phyloP scores from a whole-genome alignment of 1,140 invertebrate species.

The Colletes gigas region DNA sequence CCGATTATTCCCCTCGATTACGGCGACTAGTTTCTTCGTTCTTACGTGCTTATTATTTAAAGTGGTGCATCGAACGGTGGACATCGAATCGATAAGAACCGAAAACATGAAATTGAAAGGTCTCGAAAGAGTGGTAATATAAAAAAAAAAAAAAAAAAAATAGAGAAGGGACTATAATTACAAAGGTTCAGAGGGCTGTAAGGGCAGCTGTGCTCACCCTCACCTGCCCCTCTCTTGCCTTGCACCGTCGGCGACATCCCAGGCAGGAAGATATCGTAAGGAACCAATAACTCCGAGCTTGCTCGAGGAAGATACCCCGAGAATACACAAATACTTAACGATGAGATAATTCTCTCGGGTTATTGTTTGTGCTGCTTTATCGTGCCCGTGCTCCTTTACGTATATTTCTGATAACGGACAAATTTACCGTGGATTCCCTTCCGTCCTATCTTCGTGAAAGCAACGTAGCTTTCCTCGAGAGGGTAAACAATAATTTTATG shows the following conservation, averaged over 20 bases:
- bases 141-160: neutral
- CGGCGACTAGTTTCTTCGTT: neutral
- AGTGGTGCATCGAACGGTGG: neutral
- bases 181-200: constrained; percentile 35
- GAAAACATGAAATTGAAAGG: constrained; percentile 32
- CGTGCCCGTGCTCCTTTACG: neutral
- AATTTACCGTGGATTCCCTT: constrained; percentile 22
- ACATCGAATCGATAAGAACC: neutral
- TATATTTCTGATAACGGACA: constrained; percentile 49
- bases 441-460: neutral
- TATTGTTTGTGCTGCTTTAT: constrained; percentile 54
- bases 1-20: neutral
- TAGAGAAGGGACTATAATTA: constrained; percentile 45
- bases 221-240: constrained; percentile 54
- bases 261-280: constrained; percentile 35
- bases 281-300: constrained; percentile 34
- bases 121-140: neutral
- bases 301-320: constrained; percentile 25
- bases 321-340: constrained; percentile 45
- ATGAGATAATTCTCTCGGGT: constrained; percentile 27
- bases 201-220: constrained; percentile 63
- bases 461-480: neutral
- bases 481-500: constrained; percentile 7
- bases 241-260: constrained; percentile 25
- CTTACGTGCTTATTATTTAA: neutral